Evolutionary conservation across 2,888 invertebrate species (phyloP).

Genomic region (Lochmaea crataegi): DNA sequence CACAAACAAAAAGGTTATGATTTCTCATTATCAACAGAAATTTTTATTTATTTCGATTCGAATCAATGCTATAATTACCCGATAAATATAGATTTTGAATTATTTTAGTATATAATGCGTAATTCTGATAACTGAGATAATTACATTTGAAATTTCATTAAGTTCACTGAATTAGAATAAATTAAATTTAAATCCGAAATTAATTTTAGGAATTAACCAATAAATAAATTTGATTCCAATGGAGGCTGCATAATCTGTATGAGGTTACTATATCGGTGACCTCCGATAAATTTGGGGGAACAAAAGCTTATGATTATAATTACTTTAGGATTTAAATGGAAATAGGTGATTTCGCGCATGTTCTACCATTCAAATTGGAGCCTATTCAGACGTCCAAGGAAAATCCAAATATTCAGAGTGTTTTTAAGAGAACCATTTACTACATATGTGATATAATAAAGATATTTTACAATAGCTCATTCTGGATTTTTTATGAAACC

Average conservation of each 20-base stretch:
- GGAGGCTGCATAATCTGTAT: slow-evolving; percentile 17
- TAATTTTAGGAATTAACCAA: slow-evolving; percentile 26
- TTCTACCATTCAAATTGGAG: too few species aligned
- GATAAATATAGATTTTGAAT: not conserved
- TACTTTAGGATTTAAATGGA: slow-evolving; percentile 1
- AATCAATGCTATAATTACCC: not conserved
- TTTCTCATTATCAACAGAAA: not conserved
- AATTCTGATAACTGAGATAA: slow-evolving; percentile 7
- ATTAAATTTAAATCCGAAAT: slow-evolving; percentile 11
- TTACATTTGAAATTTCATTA: slow-evolving; percentile 2
- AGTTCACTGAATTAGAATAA: slow-evolving; percentile 14
- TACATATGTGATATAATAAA: too few species aligned
- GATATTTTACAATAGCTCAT: too few species aligned
- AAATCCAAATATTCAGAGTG: too few species aligned
- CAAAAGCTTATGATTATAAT: slow-evolving; percentile 7
- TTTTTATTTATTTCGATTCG: not conserved
- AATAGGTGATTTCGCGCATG: not conserved
- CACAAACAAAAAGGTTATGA: not conserved
- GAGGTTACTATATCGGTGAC: slow-evolving; percentile 14
- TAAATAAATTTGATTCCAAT: slow-evolving; percentile 28
- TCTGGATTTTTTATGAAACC: too few species aligned
- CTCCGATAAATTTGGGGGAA: slow-evolving; percentile 7
- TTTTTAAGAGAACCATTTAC: too few species aligned
- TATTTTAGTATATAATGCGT: not conserved
- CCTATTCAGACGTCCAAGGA: too few species aligned